Evolutionary conservation across 2,797 vertebrate genomes (phyloP).

Genomic region (Lepus oiostolus): DNA sequence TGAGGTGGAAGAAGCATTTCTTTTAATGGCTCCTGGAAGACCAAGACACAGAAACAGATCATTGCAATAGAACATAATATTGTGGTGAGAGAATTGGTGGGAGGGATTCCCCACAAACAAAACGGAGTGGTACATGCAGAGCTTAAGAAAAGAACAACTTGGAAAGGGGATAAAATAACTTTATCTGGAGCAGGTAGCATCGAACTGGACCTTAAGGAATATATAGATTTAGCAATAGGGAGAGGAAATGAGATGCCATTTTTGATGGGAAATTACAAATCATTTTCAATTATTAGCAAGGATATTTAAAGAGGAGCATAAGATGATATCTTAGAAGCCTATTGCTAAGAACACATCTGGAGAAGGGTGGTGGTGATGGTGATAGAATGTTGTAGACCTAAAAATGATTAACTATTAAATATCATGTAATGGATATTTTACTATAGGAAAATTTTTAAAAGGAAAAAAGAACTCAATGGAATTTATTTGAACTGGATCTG

Average conservation of each 20-base stretch:
- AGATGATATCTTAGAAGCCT: background rate
- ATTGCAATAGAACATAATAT: background rate
- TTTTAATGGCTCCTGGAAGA: background rate
- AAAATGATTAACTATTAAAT: conserved; percentile 9
- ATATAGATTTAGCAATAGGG: background rate
- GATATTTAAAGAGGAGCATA: background rate
- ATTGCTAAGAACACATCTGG: background rate
- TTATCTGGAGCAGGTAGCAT: background rate
- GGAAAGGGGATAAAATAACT: background rate
- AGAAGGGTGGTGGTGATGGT: background rate
- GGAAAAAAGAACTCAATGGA: background rate
- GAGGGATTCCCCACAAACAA: background rate
- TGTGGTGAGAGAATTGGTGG: background rate
- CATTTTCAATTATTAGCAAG: background rate
- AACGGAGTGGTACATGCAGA: background rate
- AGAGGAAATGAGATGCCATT: background rate
- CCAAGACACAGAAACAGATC: background rate
- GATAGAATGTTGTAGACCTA: background rate
- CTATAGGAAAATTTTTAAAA: background rate
- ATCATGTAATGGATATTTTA: background rate
- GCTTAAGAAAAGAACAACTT: background rate
- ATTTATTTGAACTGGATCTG: background rate
- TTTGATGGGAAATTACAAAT: background rate
- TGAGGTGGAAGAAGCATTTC: background rate
- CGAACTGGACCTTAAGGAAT: background rate